These are phyloP conservation scores for Temnothorax nylanderi DNA, from an alignment of 1,140 invertebrate genomes.

Conservation along the genomic window DNA sequence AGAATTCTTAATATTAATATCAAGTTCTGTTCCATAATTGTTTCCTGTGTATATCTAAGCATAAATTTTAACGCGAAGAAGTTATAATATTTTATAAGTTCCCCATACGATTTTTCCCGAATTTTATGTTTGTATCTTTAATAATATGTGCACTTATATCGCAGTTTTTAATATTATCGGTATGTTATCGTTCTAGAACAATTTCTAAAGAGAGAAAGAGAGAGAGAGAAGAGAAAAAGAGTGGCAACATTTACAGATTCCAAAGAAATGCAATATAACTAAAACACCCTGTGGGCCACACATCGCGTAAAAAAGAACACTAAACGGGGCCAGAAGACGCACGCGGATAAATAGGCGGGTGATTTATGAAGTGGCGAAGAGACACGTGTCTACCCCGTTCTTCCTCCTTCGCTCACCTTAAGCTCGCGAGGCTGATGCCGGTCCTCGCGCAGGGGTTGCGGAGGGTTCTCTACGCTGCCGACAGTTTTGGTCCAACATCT, in stretches of 20 bases:
- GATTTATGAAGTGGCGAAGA: slow-evolving; percentile 64
- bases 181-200: not conserved
- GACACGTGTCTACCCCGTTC: slow-evolving; percentile 60
- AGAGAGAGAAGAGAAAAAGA: not conserved
- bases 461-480: slow-evolving; percentile 45
- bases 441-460: slow-evolving; percentile 56
- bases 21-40: not conserved
- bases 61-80: not conserved
- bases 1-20: not conserved
- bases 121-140: not conserved
- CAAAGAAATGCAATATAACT: not conserved
- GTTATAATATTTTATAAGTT: not conserved
- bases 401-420: slow-evolving; percentile 71
- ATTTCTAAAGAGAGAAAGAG: not conserved
- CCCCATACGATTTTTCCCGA: not conserved
- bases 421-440: not conserved
- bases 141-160: not conserved
- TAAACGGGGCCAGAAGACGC: slow-evolving; percentile 19
- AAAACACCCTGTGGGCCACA: not conserved
- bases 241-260: not conserved
- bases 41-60: not conserved
- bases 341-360: slow-evolving; percentile 48
- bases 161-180: not conserved
- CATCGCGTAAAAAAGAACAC: not conserved
- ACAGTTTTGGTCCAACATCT: slow-evolving; percentile 84